Percentiles rank a stretch among this genome's conserved stretches.
Conservation (phyloP, 1,140 invertebrate species). For the Drosophila kikkawai region DNA sequence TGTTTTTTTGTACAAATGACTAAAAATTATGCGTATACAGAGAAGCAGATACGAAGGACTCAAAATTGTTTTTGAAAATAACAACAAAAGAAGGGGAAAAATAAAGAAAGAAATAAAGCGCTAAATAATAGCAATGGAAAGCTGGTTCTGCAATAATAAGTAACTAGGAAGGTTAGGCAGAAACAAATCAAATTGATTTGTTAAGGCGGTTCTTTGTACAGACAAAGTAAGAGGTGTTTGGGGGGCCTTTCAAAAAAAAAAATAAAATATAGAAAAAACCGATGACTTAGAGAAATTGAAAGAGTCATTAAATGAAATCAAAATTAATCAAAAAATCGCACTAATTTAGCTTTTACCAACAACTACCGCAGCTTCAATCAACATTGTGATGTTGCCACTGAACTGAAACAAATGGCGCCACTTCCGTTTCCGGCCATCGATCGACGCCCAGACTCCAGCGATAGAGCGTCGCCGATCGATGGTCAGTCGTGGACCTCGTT, state of each 20-base stretch:
- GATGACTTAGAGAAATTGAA: slow-evolving; percentile 9
- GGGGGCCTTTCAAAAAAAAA: background rate
- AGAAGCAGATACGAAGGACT: slow-evolving; percentile 20
- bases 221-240: slow-evolving; percentile 5
- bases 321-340: slow-evolving; percentile 68
- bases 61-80: slow-evolving; percentile 3
- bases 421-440: slow-evolving; percentile 27
- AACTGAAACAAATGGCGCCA: slow-evolving; percentile 33
- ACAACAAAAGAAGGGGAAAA: background rate
- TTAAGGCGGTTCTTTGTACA: slow-evolving; percentile 18
- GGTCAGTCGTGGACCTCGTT: slow-evolving; percentile 15
- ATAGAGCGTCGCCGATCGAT: slow-evolving; percentile 40
- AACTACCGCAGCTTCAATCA: slow-evolving; percentile 84
- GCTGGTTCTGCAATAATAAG: background rate
- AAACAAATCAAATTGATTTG: slow-evolving; percentile 15
- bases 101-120: background rate
- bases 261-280: background rate
- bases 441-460: slow-evolving; percentile 40
- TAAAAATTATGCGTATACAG: slow-evolving; percentile 49
- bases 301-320: slow-evolving; percentile 14
- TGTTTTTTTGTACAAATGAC: slow-evolving; percentile 67
- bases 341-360: slow-evolving; percentile 85
- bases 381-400: slow-evolving; percentile 84
- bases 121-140: slow-evolving; percentile 23
- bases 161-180: background rate